Evolutionary conservation across 2,113 vertebrate genomes (phyloP), one percentile per base, ranked within the genome.

Genomic region (Cebus imitator): DNA sequence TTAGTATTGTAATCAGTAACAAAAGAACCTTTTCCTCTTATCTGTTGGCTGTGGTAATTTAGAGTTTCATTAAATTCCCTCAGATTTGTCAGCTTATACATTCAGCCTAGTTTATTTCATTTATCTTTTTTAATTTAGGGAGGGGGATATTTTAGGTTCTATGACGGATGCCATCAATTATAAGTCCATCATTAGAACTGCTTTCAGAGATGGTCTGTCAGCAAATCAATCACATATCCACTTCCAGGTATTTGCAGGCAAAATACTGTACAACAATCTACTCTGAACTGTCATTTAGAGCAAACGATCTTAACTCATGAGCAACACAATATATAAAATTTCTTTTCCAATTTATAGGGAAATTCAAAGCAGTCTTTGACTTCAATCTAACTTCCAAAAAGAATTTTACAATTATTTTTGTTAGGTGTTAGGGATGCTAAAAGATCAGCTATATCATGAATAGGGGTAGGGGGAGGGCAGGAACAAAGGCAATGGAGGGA

Each of bases 121-220:
- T 97, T 97, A 96, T 93, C 97, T 95, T 97, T 98, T 98, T 94
- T 96, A 96, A 97, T 96, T 97, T 97, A 90, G 87, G 97, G 87
- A 93, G 90, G 92, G 92, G 94, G 76, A 66, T 90, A 97, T 90
- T 97, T 95, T 88, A 94, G 95, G 92, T 55, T 96, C 61, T 82
- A n/a, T 96, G 97, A 97, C 91, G 90, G 90, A 97, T 97, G 94
- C 57, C 90, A 97, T 98, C 97, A 98, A 97, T 97, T 98, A 94
- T 35, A 96, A 97, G 81, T 95, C 96, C 94, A 97, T 97, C 97
- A 98, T 97, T 72, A 97, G 87, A 97, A 92, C 40, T 75, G 87
- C 96, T 97, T 96, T 98, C 97, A 83, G 92, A 97, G 90, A 96
- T 40, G 92, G 87, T 90, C 84, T 96, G 94, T 95, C 96, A 95